These are phyloP conservation scores for Heliconius congener DNA, from an alignment of 1,140 invertebrate genomes.

Conservation along the genomic window DNA sequence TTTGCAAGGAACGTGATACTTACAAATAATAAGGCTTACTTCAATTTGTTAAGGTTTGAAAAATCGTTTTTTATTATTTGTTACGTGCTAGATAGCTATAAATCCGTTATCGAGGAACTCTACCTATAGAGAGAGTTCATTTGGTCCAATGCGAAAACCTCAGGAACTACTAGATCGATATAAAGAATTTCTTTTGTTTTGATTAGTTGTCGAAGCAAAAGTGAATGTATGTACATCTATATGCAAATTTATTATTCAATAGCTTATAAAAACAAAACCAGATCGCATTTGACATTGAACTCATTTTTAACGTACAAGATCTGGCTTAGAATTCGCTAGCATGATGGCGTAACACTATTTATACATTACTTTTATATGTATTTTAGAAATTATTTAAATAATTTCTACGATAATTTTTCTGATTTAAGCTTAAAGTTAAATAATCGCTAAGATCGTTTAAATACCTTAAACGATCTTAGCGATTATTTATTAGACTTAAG, in stretches of 20 bases:
- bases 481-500: too few relatives aligned
- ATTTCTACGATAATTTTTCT: too few relatives aligned
- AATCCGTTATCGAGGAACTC: too few relatives aligned
- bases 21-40: background rate
- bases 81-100: background rate
- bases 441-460: too few relatives aligned
- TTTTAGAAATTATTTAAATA: too few relatives aligned
- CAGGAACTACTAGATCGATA: too few relatives aligned
- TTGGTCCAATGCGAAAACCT: too few relatives aligned
- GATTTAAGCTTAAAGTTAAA: too few relatives aligned
- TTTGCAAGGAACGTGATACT: background rate
- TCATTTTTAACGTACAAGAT: conserved; percentile 10
- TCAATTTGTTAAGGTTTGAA: background rate
- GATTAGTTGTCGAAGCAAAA: background rate
- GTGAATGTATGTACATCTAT: background rate
- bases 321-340: background rate
- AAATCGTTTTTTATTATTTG: background rate
- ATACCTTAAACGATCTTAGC: too few relatives aligned
- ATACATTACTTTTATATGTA: too few relatives aligned
- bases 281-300: conserved; percentile 30
- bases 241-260: background rate
- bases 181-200: too few relatives aligned
- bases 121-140: too few relatives aligned
- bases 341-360: background rate
- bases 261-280: conserved; percentile 15